phyloP scores from a whole-genome alignment of 2,797 vertebrate species.

The Macropus fuliginosus region DNA sequence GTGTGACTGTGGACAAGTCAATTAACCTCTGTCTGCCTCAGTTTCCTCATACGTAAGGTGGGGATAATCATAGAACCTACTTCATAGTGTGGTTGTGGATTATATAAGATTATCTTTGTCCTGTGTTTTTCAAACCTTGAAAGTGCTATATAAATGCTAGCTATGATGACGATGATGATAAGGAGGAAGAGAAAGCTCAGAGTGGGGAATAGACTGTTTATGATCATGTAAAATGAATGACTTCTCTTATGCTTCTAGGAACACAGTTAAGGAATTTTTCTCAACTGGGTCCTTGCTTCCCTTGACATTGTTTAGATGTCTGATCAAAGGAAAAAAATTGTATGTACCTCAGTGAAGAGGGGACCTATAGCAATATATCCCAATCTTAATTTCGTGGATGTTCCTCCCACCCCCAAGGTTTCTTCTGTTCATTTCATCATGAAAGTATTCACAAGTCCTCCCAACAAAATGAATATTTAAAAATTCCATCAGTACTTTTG shows the following conservation, averaged over 20 bases:
- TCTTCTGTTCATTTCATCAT: neutral
- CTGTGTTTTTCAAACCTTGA: neutral
- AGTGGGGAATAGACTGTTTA: neutral
- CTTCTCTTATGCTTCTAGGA: neutral
- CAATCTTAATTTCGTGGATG: neutral
- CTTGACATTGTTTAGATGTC: neutral
- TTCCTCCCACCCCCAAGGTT: neutral
- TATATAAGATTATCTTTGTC: neutral
- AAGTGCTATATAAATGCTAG: neutral
- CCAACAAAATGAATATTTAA: neutral
- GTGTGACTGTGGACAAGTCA: neutral
- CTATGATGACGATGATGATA: neutral
- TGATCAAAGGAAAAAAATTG: neutral
- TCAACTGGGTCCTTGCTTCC: neutral
- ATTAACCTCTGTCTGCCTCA: neutral
- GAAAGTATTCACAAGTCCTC: neutral
- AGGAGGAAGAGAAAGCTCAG: neutral
- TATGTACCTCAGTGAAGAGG: neutral
- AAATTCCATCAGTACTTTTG: neutral
- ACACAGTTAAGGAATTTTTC: neutral
- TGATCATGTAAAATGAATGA: neutral
- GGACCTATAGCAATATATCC: neutral
- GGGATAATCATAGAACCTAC: neutral
- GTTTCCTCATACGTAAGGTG: neutral
- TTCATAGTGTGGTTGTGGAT: neutral